Conservation (phyloP, 2,797 vertebrate species). For the Schizopygopsis pylzovi region DNA sequence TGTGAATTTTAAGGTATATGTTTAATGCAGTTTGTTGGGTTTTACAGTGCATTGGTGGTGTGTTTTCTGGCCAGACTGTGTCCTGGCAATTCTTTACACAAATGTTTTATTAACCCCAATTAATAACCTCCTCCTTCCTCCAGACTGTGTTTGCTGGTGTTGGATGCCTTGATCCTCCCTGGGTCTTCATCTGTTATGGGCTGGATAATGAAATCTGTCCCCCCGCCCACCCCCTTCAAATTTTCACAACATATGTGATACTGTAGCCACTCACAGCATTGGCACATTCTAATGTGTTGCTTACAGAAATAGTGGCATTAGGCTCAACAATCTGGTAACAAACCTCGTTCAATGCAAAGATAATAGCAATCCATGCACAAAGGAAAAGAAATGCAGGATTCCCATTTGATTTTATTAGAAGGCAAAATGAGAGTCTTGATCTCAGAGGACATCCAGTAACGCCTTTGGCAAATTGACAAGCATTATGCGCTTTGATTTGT, state of each 20-base stretch:
- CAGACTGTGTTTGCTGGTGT: conserved; percentile 62
- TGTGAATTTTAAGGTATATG: not conserved
- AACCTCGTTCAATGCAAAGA: conserved; percentile 79
- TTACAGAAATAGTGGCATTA: conserved; percentile 72
- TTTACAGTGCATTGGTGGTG: conserved; percentile 21
- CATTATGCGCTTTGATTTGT: conserved; percentile 81
- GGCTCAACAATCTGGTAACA: conserved; percentile 80
- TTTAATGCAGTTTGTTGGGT: not conserved
- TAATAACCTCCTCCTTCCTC: conserved; percentile 59
- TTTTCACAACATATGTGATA: conserved; percentile 77
- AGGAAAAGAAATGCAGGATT: conserved; percentile 77
- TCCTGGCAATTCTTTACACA: conserved; percentile 75
- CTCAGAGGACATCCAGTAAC: conserved; percentile 87
- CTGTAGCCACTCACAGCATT: conserved; percentile 67
- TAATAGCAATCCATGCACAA: conserved; percentile 80
- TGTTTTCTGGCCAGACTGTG: conserved; percentile 56
- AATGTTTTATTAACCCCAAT: conserved; percentile 71
- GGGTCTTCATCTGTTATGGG: conserved; percentile 71
- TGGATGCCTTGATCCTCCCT: conserved; percentile 68
- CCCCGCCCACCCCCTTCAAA: conserved; percentile 67
- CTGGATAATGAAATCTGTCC: conserved; percentile 67
- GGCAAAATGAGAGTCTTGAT: conserved; percentile 92
- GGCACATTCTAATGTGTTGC: conserved; percentile 80
- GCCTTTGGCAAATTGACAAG: conserved; percentile 81
- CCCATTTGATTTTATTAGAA: conserved; percentile 91